Base-by-base conservation (phyloP, 1,140 invertebrate species). In the Pseudobourletiella spinata region DNA sequence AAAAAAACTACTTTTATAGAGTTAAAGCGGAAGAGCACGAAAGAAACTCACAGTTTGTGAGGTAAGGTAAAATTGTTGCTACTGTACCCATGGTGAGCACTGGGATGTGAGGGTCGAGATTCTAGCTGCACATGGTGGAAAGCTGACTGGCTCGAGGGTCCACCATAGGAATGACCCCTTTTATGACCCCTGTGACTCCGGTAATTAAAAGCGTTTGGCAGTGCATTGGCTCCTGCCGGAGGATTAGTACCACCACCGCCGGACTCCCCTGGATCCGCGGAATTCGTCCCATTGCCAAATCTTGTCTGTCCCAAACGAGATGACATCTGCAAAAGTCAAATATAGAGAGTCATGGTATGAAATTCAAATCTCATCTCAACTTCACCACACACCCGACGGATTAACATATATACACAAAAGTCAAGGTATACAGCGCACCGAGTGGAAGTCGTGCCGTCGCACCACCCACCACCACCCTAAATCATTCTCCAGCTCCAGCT, bases 161-260 rank as follows among this genome's bases (percentile, higher is more conserved):
- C 68, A 6, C 68, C 68, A 30, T 70, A 70, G 1, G 68, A 70
- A 39, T 70, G 68, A 52, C 68, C 68, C 42, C 68, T 18, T 30
- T 30, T 56, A 58, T 69, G 68, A 43, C 68, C 68, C n/a, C 64
- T n/a, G 43, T 69, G 67, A 46, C 18, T 46, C 6, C 18, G 8
- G 22, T 46, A 46, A 8, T 15, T 46, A 8, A 20, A 20, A 4
- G 44, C 44, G 22, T 46, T 46, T 6, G 32, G n/a, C 8, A 39
- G 8, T 39, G n/a, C 32, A n/a, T 39, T 39, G 8, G 8, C 32
- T 11, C 8, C 32, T 8, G 8, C n/a, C n/a, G 44, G 15, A 20
- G 18, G 22, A 6, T 6, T 46, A 20, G 44, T 11, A 11, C 18
- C 18, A 14, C 44, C 44, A 18, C 15, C 18, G 8, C 4, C 18